phyloP scores from a whole-genome alignment of 1,140 invertebrate species.

The Tachypleus tridentatus region DNA sequence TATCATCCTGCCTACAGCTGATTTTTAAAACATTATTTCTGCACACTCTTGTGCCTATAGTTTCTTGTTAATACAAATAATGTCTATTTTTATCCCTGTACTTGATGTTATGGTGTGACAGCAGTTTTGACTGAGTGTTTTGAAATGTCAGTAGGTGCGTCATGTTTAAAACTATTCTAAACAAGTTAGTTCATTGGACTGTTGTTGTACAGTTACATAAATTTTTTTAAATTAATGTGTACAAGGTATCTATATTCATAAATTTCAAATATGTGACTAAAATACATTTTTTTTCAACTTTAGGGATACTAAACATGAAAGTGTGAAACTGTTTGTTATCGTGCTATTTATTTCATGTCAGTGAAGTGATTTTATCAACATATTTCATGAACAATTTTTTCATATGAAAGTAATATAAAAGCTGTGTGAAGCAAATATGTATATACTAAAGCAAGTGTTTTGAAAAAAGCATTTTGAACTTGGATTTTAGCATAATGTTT shows the following conservation, averaged over 20 bases:
- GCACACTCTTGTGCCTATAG: too few species aligned
- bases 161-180: background rate
- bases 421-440: background rate
- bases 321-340: constrained; percentile 8
- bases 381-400: background rate
- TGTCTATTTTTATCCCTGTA: too few species aligned
- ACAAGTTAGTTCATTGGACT: background rate
- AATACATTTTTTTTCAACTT: background rate
- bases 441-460: background rate
- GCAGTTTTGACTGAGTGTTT: too few species aligned
- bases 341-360: background rate
- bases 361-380: background rate
- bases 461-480: background rate
- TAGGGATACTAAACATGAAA: constrained; percentile 3
- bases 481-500: background rate
- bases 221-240: constrained; percentile 4
- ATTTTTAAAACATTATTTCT: too few species aligned
- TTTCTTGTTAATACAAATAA: too few species aligned
- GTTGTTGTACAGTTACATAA: background rate
- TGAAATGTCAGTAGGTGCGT: background rate
- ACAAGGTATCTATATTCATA: background rate
- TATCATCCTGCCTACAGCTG: too few species aligned
- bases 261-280: too few species aligned
- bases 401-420: background rate
- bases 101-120: too few species aligned